Conservation (phyloP, 2,888 invertebrate species). For the Chalcis sispes region DNA sequence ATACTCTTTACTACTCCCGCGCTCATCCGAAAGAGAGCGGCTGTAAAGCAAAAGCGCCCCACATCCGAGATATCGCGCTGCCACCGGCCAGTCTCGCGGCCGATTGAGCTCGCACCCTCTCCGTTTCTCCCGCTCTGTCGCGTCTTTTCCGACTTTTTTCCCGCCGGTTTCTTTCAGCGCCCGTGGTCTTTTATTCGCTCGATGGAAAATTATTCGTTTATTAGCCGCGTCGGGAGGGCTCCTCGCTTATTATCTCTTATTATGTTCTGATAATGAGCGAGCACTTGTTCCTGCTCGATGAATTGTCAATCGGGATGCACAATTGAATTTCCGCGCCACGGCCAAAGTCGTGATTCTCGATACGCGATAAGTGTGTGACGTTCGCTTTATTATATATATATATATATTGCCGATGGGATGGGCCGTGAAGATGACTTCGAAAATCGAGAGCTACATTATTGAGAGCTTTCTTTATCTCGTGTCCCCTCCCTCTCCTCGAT, state of each 20-base stretch:
- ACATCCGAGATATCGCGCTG: conserved; percentile 4
- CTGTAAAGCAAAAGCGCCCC: conserved; percentile 1
- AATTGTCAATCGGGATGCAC: conserved; percentile 46
- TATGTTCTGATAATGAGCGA: conserved; percentile 9
- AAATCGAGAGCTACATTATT: conserved; percentile 72
- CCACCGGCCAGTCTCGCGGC: conserved; percentile 31
- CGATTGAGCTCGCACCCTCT: conserved; percentile 2
- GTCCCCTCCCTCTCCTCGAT: conserved; percentile 27
- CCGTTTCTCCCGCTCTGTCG: conserved; percentile 29
- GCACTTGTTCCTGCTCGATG: conserved; percentile 14
- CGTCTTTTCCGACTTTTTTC: conserved; percentile 39
- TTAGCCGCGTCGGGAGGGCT: background rate
- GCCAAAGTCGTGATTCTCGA: background rate
- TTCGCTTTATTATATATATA: too few relatives aligned
- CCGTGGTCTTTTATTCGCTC: conserved; percentile 21
- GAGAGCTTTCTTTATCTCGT: conserved; percentile 59
- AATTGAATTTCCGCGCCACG: conserved; percentile 34
- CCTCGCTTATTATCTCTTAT: conserved; percentile 22
- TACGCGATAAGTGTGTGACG: too few relatives aligned
- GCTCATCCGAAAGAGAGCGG: conserved; percentile 37
- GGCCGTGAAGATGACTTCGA: conserved; percentile 52
- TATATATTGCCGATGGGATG: background rate
- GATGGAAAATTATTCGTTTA: conserved; percentile 45
- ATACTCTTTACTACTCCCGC: conserved; percentile 50
- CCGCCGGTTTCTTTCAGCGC: conserved; percentile 3